Evolutionary conservation across 2,888 invertebrate species (phyloP).

Genomic region (Polyploca ridens): DNA sequence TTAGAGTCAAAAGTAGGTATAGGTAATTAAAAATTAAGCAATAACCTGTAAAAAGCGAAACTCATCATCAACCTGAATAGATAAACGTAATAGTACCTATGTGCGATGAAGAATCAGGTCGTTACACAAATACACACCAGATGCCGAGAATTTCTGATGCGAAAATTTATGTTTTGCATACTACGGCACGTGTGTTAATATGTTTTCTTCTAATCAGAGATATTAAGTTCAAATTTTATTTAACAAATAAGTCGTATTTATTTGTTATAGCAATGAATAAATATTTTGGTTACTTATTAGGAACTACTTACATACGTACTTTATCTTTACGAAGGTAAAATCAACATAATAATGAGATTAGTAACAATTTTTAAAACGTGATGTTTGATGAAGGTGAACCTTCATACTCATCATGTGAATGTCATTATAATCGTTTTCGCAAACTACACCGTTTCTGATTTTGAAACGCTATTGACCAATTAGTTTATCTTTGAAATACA

Average conservation of each 20-base stretch:
- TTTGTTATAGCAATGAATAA: no score
- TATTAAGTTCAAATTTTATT: no score
- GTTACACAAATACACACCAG: no score
- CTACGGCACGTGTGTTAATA: no score
- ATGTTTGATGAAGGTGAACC: constrained; percentile 3
- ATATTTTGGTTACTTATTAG: no score
- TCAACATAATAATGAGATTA: neutral
- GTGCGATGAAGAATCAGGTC: no score
- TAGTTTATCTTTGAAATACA: neutral
- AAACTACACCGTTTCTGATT: neutral
- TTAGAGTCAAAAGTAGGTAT: neutral
- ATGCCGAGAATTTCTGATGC: no score
- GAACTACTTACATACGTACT: no score
- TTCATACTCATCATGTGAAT: constrained; percentile 4
- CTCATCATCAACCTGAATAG: neutral
- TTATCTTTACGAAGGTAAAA: neutral
- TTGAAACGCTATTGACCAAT: neutral
- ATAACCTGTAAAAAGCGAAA: neutral
- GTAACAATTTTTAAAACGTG: neutral
- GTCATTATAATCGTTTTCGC: constrained; percentile 11
- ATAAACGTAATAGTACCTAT: no score
- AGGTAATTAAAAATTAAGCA: neutral
- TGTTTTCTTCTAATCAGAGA: no score
- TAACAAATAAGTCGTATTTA: no score
- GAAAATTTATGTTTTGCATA: no score